Percentiles rank a stretch among this genome's conserved stretches.
phyloP scores from a whole-genome alignment of 1,140 invertebrate genomes.

The Neelides sp. region DNA sequence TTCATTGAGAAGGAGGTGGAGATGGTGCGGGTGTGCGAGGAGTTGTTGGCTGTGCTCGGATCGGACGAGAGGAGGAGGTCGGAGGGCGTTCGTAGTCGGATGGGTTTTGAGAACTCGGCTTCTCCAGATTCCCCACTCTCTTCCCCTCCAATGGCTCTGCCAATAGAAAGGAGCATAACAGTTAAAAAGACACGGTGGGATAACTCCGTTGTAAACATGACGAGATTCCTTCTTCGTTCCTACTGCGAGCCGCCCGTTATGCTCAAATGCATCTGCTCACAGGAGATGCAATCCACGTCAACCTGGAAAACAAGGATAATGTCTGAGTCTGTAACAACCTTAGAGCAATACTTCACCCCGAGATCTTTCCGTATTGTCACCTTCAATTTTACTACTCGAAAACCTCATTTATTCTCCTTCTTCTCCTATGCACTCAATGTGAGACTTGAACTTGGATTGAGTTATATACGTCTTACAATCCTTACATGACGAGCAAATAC shows the following conservation, averaged over 20 bases:
- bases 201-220: constrained; percentile 26
- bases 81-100: no score
- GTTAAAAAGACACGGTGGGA: constrained; percentile 26
- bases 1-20: no score
- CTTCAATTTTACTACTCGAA: constrained; percentile 8
- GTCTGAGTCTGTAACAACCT: background rate
- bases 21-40: no score
- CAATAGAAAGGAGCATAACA: constrained; percentile 12
- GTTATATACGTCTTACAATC: background rate
- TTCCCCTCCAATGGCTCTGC: no score
- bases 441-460: background rate
- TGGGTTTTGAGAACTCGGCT: no score
- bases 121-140: no score
- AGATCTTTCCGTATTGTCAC: constrained; percentile 10
- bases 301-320: constrained; percentile 10
- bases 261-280: constrained; percentile 21
- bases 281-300: constrained; percentile 5
- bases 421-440: constrained; percentile 5
- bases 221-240: constrained; percentile 2
- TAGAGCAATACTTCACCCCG: background rate
- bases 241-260: constrained; percentile 13
- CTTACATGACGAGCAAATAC: no score
- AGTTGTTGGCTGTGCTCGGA: no score
- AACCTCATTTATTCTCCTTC: constrained; percentile 9
- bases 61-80: no score